Base-by-base conservation (phyloP, 2,113 vertebrate species). In the Erinaceus europaeus region DNA sequence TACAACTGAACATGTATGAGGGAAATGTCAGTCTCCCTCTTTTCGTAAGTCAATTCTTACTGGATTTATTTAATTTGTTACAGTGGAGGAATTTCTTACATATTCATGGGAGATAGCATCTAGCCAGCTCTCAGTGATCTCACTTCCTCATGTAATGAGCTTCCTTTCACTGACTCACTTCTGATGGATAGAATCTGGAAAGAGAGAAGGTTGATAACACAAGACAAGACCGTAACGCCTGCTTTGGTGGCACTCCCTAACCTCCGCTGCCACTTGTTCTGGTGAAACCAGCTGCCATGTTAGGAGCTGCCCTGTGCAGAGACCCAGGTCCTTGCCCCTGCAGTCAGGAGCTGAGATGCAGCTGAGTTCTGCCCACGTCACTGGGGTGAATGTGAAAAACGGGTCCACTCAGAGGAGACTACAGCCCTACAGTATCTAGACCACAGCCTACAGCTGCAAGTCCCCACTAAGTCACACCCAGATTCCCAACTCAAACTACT, bases 21-120 rank as follows among this genome's bases (percentile, higher is more conserved):
- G 76, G 82, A 83, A 80, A 86, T 32, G 42, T 73, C 72, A 68
- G 32, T 82, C 73, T 23, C 83, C 65, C 87, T 59, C 18, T 75
- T 62, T 89, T 76, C n/a, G 40, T 73, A 84, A 83, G 55, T 53
- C 50, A 59, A 44, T 9, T 40, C 29, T 69, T 29, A 6, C 62
- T 44, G 62, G 44, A 44, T 34, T n/a, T n/a, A n/a, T n/a, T n/a
- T n/a, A n/a, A 44, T 65, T 73, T n/a, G 59, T 44, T 9, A 0
- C 36, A n/a, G n/a, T n/a, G n/a, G n/a, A n/a, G n/a, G n/a, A n/a
- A n/a, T n/a, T n/a, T n/a, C 46, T 61, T 9, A 90, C 8, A 17
- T 4, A 0, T 67, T 80, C 76, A 55, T 36, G 18, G 48, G 64
- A 46, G 72, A 25, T 9, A 72, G 55, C 53, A 38, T 90, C 32